A percentile compares a stretch with the other conserved stretches of the same genome.
These are phyloP conservation scores for Apteryx owenii DNA, from an alignment of 2,113 vertebrate genomes.

Conservation along the genomic window DNA sequence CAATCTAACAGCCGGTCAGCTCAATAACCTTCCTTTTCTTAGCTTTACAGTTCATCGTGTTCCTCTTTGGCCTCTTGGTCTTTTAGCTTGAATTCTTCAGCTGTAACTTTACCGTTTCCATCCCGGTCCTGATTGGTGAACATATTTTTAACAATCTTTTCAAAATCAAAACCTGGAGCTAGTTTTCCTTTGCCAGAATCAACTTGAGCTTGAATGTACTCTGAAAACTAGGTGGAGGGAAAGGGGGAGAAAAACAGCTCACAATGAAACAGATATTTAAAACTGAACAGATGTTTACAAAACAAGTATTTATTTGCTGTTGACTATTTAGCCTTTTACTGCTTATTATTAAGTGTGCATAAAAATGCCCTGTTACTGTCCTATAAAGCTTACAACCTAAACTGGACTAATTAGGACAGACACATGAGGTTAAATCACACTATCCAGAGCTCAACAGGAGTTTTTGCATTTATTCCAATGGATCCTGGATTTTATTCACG, in stretches of 20 bases:
- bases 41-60: conserved; percentile 92
- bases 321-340: not conserved
- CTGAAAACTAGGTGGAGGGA: conserved; percentile 84
- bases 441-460: not conserved
- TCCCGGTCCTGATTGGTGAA: conserved; percentile 96
- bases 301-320: not conserved
- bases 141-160: conserved; percentile 95
- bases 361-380: not conserved
- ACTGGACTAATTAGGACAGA: not conserved
- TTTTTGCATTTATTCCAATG: not conserved
- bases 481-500: not conserved
- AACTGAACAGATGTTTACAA: not conserved
- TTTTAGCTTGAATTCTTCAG: conserved; percentile 94
- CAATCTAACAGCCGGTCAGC: not conserved
- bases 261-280: not conserved
- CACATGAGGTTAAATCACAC: not conserved
- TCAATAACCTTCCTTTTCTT: not conserved
- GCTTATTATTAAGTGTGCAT: rapidly evolving
- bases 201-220: conserved; percentile 92
- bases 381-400: not conserved
- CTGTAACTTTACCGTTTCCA: conserved; percentile 90
- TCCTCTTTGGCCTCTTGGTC: conserved; percentile 85
- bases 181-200: conserved; percentile 91
- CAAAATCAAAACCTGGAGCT: conserved; percentile 91
- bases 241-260: not conserved